Conservation (phyloP, 2,113 vertebrate genomes). For the Callithrix jacchus region DNA sequence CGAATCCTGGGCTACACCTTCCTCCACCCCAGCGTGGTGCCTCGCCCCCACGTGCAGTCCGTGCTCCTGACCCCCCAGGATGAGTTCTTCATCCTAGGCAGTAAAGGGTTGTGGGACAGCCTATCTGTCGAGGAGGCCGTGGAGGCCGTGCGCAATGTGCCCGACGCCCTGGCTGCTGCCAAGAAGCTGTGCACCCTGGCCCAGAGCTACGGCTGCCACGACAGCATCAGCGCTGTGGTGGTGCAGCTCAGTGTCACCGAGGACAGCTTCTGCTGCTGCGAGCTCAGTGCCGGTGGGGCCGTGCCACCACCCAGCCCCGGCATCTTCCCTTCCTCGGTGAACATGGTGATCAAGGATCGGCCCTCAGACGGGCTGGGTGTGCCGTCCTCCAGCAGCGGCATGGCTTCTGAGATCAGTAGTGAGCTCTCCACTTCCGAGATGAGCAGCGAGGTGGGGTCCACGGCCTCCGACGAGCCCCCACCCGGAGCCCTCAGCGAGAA, state of each 20-base stretch:
- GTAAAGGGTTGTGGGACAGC: conserved; percentile 95
- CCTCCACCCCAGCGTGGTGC: conserved; percentile 95
- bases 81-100: conserved; percentile 98
- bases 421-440: conserved; percentile 95
- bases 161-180: conserved; percentile 92
- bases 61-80: conserved; percentile 94
- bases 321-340: conserved; percentile 84
- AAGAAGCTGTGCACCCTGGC: conserved; percentile 98
- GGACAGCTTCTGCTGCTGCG: conserved; percentile 97
- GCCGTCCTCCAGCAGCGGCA: conserved; percentile 92
- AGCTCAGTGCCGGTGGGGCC: conserved; percentile 82
- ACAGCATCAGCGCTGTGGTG: conserved; percentile 95
- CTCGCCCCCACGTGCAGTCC: conserved; percentile 94
- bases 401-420: conserved; percentile 94
- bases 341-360: conserved; percentile 87
- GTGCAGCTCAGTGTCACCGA: conserved; percentile 96
- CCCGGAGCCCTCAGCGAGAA: conserved; percentile 85
- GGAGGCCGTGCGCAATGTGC: conserved; percentile 93
- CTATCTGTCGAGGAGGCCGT: conserved; percentile 91
- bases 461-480: conserved; percentile 94
- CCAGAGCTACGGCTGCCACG: conserved; percentile 96
- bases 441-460: conserved; percentile 99
- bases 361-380: conserved; percentile 84
- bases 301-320: conserved; percentile 89
- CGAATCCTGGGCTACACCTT: conserved; percentile 98